These are phyloP conservation scores for Eudiplozoon nipponicum DNA, from an alignment of 2,888 invertebrate species.

Conservation along the genomic window DNA sequence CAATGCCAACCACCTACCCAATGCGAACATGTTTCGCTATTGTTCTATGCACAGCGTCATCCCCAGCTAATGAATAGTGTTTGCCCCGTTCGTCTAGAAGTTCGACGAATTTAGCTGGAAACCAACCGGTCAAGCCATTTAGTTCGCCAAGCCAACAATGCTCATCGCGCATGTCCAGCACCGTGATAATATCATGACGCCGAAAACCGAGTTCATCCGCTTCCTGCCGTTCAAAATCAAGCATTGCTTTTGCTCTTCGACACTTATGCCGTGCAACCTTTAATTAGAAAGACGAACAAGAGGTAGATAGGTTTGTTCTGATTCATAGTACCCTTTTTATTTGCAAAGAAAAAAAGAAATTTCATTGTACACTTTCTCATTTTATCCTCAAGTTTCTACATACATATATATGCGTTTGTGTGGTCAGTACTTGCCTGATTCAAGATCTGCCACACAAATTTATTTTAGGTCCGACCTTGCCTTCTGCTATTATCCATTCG, in stretches of 20 bases:
- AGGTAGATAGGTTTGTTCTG: no score
- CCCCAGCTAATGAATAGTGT: conserved; percentile 36
- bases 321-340: no score
- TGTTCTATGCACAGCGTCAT: conserved; percentile 76
- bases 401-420: no score
- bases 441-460: no score
- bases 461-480: no score
- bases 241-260: conserved; percentile 61
- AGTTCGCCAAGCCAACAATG: conserved; percentile 93
- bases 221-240: conserved; percentile 83
- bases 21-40: conserved; percentile 82
- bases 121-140: conserved; percentile 64
- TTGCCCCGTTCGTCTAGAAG: conserved; percentile 71
- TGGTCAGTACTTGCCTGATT: no score
- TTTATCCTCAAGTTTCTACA: no score
- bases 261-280: conserved; percentile 35
- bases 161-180: conserved; percentile 77
- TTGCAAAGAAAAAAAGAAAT: no score
- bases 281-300: no score
- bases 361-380: no score
- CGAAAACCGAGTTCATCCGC: conserved; percentile 89
- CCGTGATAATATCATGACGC: conserved; percentile 86
- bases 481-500: no score
- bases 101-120: conserved; percentile 78
- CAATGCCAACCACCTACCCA: conserved; percentile 31